Evolutionary conservation across 2,888 invertebrate genomes (phyloP).

Genomic region (Cantharis rustica): DNA sequence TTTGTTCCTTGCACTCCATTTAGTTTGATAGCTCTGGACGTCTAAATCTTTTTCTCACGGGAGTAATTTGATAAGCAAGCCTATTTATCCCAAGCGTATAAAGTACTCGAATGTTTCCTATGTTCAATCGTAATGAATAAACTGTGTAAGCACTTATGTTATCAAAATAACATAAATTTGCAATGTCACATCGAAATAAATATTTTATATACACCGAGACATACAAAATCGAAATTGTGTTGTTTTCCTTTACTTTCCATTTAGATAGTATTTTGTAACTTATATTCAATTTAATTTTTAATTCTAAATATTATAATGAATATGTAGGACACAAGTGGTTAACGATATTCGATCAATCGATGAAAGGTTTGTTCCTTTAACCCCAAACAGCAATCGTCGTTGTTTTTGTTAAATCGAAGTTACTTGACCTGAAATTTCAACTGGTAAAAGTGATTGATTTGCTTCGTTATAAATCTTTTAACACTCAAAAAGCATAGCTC

Average conservation of each 20-base stretch:
- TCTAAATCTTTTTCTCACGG: not conserved
- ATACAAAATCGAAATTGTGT: not conserved
- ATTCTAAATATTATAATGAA: not conserved
- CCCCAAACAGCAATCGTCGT: no score
- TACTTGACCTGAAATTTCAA: no score
- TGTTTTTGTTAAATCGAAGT: no score
- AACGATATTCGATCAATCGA: no score
- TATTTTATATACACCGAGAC: not conserved
- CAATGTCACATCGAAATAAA: not conserved
- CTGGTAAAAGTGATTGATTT: no score
- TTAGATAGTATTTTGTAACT: not conserved
- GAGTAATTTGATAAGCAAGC: not conserved
- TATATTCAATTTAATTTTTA: not conserved
- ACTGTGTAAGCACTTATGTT: not conserved
- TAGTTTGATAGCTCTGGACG: not conserved
- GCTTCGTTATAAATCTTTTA: no score
- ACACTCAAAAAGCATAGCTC: no score
- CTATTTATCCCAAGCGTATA: not conserved
- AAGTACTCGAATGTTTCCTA: not conserved
- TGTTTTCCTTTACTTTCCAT: not conserved
- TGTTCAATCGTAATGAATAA: not conserved
- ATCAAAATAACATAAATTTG: not conserved
- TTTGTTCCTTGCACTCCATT: not conserved
- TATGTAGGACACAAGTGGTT: not conserved
- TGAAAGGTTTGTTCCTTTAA: no score